Evolutionary conservation across 2,888 invertebrate genomes (phyloP), one percentile per base, ranked within the genome.

Genomic region (Torymus tubicola): DNA sequence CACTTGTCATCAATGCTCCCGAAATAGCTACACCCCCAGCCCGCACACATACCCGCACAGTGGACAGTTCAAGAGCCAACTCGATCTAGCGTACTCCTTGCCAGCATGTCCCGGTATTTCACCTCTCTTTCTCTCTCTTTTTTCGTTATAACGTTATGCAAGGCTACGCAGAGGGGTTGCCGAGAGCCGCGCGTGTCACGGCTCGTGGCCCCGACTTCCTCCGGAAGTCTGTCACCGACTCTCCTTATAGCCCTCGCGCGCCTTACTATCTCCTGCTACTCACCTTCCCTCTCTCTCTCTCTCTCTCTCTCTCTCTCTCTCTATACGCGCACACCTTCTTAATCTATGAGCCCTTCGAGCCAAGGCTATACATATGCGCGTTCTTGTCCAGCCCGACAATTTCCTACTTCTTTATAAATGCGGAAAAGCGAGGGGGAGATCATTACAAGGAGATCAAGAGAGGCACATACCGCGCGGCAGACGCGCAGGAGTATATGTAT

Each of bases 211-310:
- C 31, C 75, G 81, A 81, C 81, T 81, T 81, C 81, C 81, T 74
- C 74, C 74, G 81, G 81, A 81, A 78, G 81, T 81, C 75, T 81
- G 81, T 81, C 77, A 81, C 71, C 77, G 81, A 70, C 65, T 78
- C 78, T 63, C 42, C 42, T 42, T 42, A 42, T 42, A 42, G 42
- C 42, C 42, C 8, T 42, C 42, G 10, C 42, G 42, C 42, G 42
- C 42, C 42, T 42, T 8, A 8, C 42, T 42, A 42, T 42, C 42
- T 42, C 42, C 42, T 8, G n/a, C n/a, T n/a, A n/a, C n/a, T n/a
- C n/a, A n/a, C 50, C n/a, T 58, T 21, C 52, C 58, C 52, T 18
- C 67, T 67, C 50, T 61, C 67, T 75, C 50, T 58, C 75, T 60
- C 42, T 31, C 58, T 67, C 57, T 74, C 65, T 13, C 61, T 68